These are phyloP conservation scores for Spodoptera frugiperda DNA, from an alignment of 1,140 invertebrate species.

Conservation along the genomic window DNA sequence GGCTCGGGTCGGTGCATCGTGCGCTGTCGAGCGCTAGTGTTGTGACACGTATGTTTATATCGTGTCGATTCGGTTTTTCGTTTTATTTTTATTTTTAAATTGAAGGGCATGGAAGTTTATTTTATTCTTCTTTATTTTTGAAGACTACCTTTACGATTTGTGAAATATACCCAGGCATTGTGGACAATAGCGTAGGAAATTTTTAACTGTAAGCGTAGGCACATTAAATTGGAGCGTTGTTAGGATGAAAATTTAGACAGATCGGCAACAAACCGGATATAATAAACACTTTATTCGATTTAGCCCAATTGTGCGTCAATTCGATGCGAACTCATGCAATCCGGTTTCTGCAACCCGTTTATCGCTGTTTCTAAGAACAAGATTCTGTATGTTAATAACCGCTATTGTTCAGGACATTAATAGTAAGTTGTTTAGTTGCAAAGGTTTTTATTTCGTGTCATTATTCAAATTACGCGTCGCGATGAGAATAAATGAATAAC, in stretches of 20 bases:
- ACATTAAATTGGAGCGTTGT: conserved; percentile 35
- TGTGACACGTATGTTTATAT: conserved; percentile 57
- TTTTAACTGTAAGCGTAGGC: neutral
- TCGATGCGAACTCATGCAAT: conserved; percentile 62
- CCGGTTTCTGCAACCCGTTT: conserved; percentile 61
- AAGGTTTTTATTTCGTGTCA: neutral
- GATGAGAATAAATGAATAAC: neutral
- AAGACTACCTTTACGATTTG: too few relatives aligned
- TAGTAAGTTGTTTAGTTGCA: neutral
- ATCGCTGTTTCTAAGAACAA: conserved; percentile 50
- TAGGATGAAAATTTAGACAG: conserved; percentile 37
- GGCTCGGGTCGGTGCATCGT: conserved; percentile 76
- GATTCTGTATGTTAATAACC: conserved; percentile 7
- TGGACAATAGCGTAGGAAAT: neutral
- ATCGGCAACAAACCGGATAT: conserved; percentile 70
- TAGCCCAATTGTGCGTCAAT: conserved; percentile 69
- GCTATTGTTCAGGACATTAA: neutral
- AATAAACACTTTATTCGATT: conserved; percentile 66
- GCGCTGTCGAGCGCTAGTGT: conserved; percentile 70
- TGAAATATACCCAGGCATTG: too few relatives aligned
- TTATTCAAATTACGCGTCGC: conserved; percentile 1
- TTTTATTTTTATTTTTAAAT: neutral
- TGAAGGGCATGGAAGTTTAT: neutral
- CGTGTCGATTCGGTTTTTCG: conserved; percentile 64
- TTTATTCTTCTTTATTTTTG: neutral